A percentile compares a stretch with the other conserved stretches of the same genome.
Evolutionary conservation across 2,113 vertebrate genomes (phyloP).

Genomic region (Bos taurus): DNA sequence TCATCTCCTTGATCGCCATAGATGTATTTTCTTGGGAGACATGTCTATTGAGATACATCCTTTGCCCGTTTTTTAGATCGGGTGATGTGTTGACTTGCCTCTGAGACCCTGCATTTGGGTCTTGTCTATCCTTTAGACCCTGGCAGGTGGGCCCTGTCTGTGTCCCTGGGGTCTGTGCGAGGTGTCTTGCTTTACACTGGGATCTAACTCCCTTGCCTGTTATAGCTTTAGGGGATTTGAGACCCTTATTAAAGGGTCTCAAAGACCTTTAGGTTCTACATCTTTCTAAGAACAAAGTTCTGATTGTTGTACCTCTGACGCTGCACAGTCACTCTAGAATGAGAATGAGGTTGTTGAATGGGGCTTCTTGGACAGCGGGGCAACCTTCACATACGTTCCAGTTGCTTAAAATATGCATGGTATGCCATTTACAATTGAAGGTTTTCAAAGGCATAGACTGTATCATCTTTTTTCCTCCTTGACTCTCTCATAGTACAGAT

Average conservation of each 20-base stretch:
- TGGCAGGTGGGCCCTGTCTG: background rate
- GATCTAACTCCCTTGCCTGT: background rate
- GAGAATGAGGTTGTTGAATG: background rate
- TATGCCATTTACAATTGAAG: rapidly evolving
- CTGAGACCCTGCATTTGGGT: background rate
- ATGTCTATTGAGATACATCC: background rate
- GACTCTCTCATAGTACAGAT: background rate
- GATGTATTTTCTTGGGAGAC: background rate
- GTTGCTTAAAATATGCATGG: rapidly evolving
- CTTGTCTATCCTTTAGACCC: background rate
- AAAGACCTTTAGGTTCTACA: background rate
- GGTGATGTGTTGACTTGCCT: background rate
- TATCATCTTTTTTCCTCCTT: rapidly evolving
- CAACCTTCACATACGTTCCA: background rate
- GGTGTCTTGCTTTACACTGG: rapidly evolving
- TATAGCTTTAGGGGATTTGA: background rate
- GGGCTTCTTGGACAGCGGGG: background rate
- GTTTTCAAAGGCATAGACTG: background rate
- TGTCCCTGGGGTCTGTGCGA: background rate
- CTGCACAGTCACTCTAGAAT: background rate
- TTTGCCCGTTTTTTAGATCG: background rate
- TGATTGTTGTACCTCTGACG: background rate
- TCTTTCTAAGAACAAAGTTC: background rate
- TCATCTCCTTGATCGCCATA: background rate
- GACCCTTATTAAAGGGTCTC: background rate